Evolutionary conservation across 2,797 vertebrate species (phyloP), one percentile per base, ranked within the genome.

Genomic region (Gastrophryne carolinensis): DNA sequence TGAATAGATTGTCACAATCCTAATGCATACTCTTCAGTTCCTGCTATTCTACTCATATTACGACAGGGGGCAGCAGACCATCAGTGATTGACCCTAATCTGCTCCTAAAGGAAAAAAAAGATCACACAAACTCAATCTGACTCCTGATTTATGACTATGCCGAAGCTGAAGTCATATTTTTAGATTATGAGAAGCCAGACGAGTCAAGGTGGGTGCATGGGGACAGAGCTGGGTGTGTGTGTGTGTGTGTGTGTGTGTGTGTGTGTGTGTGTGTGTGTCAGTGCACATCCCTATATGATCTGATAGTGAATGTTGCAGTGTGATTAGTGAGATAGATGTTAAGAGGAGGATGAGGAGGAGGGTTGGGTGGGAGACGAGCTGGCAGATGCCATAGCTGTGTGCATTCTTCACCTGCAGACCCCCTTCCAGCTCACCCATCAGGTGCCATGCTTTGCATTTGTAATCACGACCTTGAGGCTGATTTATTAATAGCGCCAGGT

Each of bases 91-190:
- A 1, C 3, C 15, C 17, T 69, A 70, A 76, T 76, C 73, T 35
- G 32, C 39, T 68, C 47, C 73, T 56, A 63, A 62, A 62, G 62
- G 52, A 68, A 39, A 61, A 68, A 23, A 26, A 54, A 61, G 30
- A 68, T 75, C 64, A 75, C 53, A 75, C 10, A 44, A 61, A 23
- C 41, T 6, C 65, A 24, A 57, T 66, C 54, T 9, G 41, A 11
- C 26, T 65, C 56, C 65, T 75, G 73, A 70, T 70, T 76, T 70
- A 63, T 70, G 17, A 15, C 47, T 32, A 76, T 69, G 66, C n/a
- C 8, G 19, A n/a, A 26, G 12, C 44, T 69, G 61, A 39, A 2
- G 23, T 23, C n/a, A 53, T 69, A 61, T 75, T 41, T 62, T 34
- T 50, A 64, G 64, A 75, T 30, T 10, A 1, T 19, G 15, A 1